These are phyloP conservation scores for Amblyornis subalaris DNA, from an alignment of 2,113 vertebrate species.

Conservation along the genomic window DNA sequence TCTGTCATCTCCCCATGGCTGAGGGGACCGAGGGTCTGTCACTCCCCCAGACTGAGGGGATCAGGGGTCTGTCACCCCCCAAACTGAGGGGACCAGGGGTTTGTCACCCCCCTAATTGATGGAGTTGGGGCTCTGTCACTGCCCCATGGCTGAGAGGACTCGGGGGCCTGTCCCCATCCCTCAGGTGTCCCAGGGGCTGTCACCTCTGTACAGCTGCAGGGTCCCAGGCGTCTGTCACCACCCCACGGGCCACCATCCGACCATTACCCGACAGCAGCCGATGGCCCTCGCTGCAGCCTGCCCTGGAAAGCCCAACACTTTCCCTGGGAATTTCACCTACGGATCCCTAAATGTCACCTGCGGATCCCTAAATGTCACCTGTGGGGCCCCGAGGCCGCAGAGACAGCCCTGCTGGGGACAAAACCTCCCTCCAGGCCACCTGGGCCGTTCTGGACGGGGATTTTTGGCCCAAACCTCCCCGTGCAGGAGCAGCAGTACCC, in stretches of 20 bases:
- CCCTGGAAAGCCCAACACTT: rapidly evolving
- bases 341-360: rapidly evolving
- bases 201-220: neutral
- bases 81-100: neutral
- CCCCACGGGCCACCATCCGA: neutral
- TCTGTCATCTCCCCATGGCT: too few relatives aligned
- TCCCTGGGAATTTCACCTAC: rapidly evolving
- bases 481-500: slow-evolving; percentile 21
- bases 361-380: neutral
- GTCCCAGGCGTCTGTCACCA: rapidly evolving
- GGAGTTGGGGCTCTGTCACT: rapidly evolving
- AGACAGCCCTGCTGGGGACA: rapidly evolving
- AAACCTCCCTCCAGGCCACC: neutral
- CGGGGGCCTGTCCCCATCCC: neutral
- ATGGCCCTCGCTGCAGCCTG: rapidly evolving
- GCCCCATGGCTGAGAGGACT: neutral
- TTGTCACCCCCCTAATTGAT: neutral
- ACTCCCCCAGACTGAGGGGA: too few relatives aligned
- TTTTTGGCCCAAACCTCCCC: rapidly evolving
- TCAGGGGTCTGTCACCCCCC: neutral
- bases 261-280: rapidly evolving
- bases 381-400: neutral
- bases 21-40: neutral
- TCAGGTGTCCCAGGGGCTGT: neutral
- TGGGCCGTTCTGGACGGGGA: rapidly evolving